These are phyloP conservation scores for Triops longicaudatus DNA, from an alignment of 1,140 invertebrate species.

Conservation along the genomic window DNA sequence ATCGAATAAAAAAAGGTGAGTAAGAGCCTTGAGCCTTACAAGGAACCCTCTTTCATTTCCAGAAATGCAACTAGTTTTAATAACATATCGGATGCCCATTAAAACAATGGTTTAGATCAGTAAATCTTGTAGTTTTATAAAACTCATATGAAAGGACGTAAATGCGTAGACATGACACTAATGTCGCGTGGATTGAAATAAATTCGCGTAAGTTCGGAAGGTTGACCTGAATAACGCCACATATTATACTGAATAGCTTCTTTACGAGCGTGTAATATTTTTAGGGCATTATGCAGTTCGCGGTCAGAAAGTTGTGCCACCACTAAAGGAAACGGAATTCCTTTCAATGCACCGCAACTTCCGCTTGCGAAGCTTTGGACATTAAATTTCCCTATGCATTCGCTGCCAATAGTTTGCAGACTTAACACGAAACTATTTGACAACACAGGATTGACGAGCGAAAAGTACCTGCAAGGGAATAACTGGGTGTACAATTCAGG, in stretches of 20 bases:
- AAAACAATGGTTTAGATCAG: not conserved
- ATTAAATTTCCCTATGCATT: not conserved
- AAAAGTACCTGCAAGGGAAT: not conserved
- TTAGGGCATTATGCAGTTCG: not conserved
- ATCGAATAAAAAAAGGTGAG: not conserved
- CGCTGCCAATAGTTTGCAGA: not conserved
- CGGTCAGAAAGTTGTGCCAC: not conserved
- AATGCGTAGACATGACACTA: no score
- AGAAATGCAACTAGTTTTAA: not conserved
- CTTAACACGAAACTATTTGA: not conserved
- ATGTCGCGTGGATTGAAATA: no score
- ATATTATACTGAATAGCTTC: not conserved
- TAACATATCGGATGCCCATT: not conserved
- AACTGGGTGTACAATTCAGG: not conserved
- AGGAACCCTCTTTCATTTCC: not conserved
- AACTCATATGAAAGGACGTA: no score
- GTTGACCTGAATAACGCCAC: no score
- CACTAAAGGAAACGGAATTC: not conserved
- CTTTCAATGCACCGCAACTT: conserved; percentile 1
- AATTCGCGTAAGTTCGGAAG: no score
- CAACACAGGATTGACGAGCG: not conserved
- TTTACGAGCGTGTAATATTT: no score
- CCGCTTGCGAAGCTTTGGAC: not conserved
- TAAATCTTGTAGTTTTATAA: not conserved
- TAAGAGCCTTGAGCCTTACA: not conserved